phyloP scores from a whole-genome alignment of 2,797 vertebrate genomes.

The Sebastes matsubarae region DNA sequence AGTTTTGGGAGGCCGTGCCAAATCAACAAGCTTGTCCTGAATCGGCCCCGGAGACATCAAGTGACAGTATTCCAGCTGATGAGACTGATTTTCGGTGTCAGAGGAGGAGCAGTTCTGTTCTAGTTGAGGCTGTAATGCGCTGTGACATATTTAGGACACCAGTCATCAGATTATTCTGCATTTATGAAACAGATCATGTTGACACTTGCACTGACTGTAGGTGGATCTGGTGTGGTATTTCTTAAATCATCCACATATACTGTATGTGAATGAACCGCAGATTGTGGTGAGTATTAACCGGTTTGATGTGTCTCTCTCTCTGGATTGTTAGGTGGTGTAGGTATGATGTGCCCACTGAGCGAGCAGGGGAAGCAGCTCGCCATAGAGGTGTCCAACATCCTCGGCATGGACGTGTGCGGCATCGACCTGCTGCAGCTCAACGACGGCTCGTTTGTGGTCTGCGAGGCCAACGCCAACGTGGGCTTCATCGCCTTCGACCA shows the following conservation, averaged over 20 bases:
- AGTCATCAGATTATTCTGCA: slow-evolving; percentile 52
- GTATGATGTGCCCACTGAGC: slow-evolving; percentile 90
- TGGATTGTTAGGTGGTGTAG: slow-evolving; percentile 85
- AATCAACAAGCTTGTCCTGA: slow-evolving; percentile 32
- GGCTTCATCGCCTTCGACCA: slow-evolving; percentile 94
- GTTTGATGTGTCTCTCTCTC: slow-evolving; percentile 14
- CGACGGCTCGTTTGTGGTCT: slow-evolving; percentile 91
- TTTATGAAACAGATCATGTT: slow-evolving; percentile 57
- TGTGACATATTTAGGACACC: slow-evolving; percentile 72
- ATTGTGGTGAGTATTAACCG: neutral
- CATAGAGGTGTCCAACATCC: slow-evolving; percentile 92
- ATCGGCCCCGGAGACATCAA: slow-evolving; percentile 15
- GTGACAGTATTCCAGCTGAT: slow-evolving; percentile 33
- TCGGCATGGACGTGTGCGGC: slow-evolving; percentile 94
- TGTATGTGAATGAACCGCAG: neutral
- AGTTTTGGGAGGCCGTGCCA: neutral
- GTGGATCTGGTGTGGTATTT: slow-evolving; percentile 3
- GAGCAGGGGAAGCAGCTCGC: slow-evolving; percentile 93
- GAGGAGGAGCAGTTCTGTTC: slow-evolving; percentile 22
- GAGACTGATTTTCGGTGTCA: slow-evolving; percentile 47
- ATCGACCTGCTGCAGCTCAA: slow-evolving; percentile 92
- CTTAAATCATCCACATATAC: neutral
- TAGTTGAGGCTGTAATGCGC: slow-evolving; percentile 38
- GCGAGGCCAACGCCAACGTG: slow-evolving; percentile 93
- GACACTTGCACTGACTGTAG: neutral